Evolutionary conservation across 2,797 vertebrate genomes (phyloP).

Genomic region (Pagetopsis macropterus): DNA sequence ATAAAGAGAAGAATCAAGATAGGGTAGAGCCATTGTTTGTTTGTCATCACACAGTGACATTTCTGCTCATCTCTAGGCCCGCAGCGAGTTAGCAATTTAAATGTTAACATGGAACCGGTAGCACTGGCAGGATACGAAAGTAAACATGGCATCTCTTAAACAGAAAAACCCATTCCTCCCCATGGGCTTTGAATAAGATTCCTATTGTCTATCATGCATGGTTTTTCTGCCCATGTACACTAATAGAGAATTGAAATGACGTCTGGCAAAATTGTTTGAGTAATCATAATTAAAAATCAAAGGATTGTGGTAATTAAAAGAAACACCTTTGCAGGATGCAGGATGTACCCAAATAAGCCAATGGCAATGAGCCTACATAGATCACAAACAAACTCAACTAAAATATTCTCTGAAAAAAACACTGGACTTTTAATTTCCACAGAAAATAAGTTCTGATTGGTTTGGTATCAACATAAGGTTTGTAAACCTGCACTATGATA

Average conservation of each 20-base stretch:
- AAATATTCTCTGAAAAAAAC: not conserved
- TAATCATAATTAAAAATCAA: constrained; percentile 17
- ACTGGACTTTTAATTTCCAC: not conserved
- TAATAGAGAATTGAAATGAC: constrained; percentile 8
- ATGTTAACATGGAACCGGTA: constrained; percentile 70
- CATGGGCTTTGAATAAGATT: constrained; percentile 13
- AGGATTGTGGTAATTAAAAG: not conserved
- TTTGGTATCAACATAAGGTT: not conserved
- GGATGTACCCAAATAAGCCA: not conserved
- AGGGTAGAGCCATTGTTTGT: constrained; percentile 59
- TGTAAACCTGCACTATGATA: not conserved
- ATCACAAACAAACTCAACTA: not conserved
- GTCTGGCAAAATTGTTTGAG: constrained; percentile 13
- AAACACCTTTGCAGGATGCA: no score
- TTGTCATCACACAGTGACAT: constrained; percentile 73
- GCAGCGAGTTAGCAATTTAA: constrained; percentile 64
- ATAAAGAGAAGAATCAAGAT: constrained; percentile 52
- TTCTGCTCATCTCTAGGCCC: constrained; percentile 67
- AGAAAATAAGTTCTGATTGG: not conserved
- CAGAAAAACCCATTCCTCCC: constrained; percentile 25
- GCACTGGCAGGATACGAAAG: constrained; percentile 48
- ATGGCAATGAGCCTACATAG: no score
- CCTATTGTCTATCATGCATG: constrained; percentile 24
- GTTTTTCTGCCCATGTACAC: constrained; percentile 17
- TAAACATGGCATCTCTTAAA: constrained; percentile 51